A percentile compares a stretch with the other conserved stretches of the same genome.
Evolutionary conservation across 2,113 vertebrate species (phyloP).

Genomic region (Podiceps cristatus): DNA sequence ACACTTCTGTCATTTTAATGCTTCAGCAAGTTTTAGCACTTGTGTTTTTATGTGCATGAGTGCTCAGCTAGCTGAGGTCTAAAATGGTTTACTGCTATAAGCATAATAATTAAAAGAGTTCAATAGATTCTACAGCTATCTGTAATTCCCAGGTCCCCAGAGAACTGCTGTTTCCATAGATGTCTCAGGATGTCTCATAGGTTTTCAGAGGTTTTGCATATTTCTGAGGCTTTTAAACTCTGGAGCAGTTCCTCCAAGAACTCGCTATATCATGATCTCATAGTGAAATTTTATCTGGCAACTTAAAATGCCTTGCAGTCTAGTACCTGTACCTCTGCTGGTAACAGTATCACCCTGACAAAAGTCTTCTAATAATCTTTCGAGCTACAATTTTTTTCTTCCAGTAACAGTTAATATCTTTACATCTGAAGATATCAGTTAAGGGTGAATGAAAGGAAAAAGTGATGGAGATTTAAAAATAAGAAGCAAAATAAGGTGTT

Average conservation of each 20-base stretch:
- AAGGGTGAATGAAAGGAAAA: not conserved
- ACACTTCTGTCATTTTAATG: not conserved
- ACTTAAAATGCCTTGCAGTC: not conserved
- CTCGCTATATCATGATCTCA: not conserved
- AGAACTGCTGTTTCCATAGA: not conserved
- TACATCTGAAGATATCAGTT: not conserved
- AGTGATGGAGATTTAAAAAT: not conserved
- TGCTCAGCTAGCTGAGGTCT: not conserved
- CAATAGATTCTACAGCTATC: not conserved
- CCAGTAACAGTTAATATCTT: not conserved
- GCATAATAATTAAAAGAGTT: not conserved
- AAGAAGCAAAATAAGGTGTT: not conserved
- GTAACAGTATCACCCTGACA: not conserved
- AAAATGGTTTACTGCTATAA: not conserved
- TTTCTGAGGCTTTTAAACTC: not conserved
- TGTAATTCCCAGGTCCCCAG: not conserved
- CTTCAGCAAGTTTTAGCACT: not conserved
- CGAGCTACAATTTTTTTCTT: not conserved
- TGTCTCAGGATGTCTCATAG: not conserved
- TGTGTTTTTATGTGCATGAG: not conserved
- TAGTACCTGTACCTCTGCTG: not conserved
- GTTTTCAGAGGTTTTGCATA: not conserved
- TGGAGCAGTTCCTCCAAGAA: not conserved
- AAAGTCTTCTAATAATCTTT: not conserved
- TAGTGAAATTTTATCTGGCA: not conserved